phyloP scores from a whole-genome alignment of 2,113 vertebrate species.

The Podarcis cretensis region DNA sequence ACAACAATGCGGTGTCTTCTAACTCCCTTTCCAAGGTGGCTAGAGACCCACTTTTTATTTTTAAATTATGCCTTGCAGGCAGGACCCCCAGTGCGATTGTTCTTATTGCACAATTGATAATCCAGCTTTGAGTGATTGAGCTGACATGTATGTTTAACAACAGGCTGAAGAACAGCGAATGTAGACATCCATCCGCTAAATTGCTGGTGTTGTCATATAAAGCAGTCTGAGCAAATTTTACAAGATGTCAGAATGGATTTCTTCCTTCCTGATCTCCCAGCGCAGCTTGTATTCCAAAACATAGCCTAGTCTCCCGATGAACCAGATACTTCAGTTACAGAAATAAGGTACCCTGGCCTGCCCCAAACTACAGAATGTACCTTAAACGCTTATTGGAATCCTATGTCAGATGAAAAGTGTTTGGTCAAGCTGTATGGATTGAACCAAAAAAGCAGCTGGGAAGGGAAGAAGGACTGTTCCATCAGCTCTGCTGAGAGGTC shows the following conservation, averaged over 20 bases:
- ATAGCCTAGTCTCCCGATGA: background rate
- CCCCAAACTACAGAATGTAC: slow-evolving; percentile 17
- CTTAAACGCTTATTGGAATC: slow-evolving; percentile 20
- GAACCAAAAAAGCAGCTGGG: background rate
- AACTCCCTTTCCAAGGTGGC: too few relatives aligned
- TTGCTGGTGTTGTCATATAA: slow-evolving; percentile 2
- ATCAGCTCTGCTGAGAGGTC: background rate
- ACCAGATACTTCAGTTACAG: slow-evolving; percentile 14
- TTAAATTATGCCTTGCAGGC: too few relatives aligned
- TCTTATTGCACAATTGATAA: too few relatives aligned
- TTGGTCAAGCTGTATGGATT: slow-evolving; percentile 11
- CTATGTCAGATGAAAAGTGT: slow-evolving; percentile 16
- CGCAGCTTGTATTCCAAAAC: slow-evolving; percentile 40
- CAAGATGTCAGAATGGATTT: slow-evolving; percentile 33
- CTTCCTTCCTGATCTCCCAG: slow-evolving; percentile 48
- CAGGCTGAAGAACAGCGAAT: background rate
- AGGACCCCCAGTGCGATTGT: too few relatives aligned
- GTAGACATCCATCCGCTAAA: background rate
- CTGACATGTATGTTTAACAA: background rate
- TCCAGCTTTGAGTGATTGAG: background rate
- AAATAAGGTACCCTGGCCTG: slow-evolving; percentile 15
- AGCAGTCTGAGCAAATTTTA: slow-evolving; percentile 22
- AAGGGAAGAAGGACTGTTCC: background rate
- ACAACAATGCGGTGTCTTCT: too few relatives aligned
- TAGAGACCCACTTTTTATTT: too few relatives aligned